Evolutionary conservation across 2,797 vertebrate species (phyloP).

Genomic region (Pteropus rufus): DNA sequence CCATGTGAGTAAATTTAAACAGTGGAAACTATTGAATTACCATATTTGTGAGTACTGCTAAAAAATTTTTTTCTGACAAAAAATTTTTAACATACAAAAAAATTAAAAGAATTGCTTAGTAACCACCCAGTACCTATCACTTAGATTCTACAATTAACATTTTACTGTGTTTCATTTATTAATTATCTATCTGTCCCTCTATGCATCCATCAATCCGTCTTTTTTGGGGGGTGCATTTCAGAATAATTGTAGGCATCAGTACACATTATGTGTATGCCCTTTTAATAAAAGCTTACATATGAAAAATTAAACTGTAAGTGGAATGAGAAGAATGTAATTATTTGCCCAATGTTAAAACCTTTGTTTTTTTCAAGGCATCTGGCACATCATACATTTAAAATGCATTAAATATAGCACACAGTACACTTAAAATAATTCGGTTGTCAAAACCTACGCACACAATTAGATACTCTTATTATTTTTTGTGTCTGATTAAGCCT

Average conservation of each 20-base stretch:
- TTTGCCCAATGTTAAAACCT: not conserved
- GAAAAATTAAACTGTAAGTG: not conserved
- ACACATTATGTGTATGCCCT: not conserved
- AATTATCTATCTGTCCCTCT: not conserved
- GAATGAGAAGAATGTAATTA: not conserved
- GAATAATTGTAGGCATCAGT: not conserved
- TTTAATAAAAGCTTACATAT: not conserved
- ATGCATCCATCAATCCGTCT: not conserved
- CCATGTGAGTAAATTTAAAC: not conserved
- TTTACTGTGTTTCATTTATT: conserved; percentile 12
- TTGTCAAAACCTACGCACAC: not conserved
- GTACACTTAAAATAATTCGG: not conserved
- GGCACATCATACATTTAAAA: not conserved
- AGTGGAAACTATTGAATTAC: not conserved
- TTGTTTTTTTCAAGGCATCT: conserved; percentile 2
- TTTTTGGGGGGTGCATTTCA: not conserved
- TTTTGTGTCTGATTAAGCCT: conserved; percentile 2
- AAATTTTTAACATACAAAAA: not conserved
- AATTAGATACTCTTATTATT: not conserved
- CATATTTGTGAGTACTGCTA: not conserved
- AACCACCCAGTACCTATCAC: not conserved
- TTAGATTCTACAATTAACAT: not conserved
- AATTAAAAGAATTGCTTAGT: not conserved
- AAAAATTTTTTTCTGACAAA: not conserved
- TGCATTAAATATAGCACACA: not conserved